Percentiles rank a stretch among this genome's conserved stretches.
These are phyloP conservation scores for Drosophila mimetica DNA, from an alignment of 2,888 invertebrate species.

Conservation along the genomic window DNA sequence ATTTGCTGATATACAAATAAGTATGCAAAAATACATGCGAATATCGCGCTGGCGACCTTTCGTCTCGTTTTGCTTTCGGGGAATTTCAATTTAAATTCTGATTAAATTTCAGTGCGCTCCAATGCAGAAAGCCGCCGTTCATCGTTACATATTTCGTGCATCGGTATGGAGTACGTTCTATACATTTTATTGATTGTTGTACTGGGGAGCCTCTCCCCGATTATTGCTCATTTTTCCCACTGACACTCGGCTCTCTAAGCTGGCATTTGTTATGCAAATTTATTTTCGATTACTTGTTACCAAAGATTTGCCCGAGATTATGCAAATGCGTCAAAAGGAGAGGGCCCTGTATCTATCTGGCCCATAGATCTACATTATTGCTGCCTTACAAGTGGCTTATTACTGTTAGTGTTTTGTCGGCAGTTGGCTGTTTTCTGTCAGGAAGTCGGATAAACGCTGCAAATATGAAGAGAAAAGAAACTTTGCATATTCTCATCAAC, in stretches of 20 bases:
- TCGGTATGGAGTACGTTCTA: constrained; percentile 16
- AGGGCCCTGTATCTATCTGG: constrained; percentile 16
- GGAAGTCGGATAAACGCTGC: constrained; percentile 38
- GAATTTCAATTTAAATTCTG: constrained; percentile 74
- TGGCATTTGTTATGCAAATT: constrained; percentile 79
- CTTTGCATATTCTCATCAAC: constrained; percentile 69
- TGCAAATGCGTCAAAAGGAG: constrained; percentile 66
- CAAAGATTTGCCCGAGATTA: constrained; percentile 79
- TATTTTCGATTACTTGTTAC: constrained; percentile 81
- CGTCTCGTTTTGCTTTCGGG: constrained; percentile 41
- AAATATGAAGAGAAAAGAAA: constrained; percentile 48
- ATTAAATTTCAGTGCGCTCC: constrained; percentile 66
- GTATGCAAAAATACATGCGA: constrained; percentile 10
- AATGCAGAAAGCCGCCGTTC: constrained; percentile 51
- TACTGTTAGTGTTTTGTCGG: constrained; percentile 67
- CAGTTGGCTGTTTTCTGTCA: constrained; percentile 44
- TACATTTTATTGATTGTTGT: constrained; percentile 56
- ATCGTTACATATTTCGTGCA: constrained; percentile 17
- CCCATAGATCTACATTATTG: constrained; percentile 49
- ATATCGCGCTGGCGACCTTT: constrained; percentile 16
- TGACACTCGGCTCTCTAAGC: constrained; percentile 30
- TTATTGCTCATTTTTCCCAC: constrained; percentile 48
- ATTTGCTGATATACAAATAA: constrained; percentile 58
- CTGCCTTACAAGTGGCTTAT: constrained; percentile 78
- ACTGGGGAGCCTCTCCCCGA: constrained; percentile 12